Percentiles rank a stretch among this genome's conserved stretches.
phyloP scores from a whole-genome alignment of 1,140 invertebrate species.

The Gryon sp. region DNA sequence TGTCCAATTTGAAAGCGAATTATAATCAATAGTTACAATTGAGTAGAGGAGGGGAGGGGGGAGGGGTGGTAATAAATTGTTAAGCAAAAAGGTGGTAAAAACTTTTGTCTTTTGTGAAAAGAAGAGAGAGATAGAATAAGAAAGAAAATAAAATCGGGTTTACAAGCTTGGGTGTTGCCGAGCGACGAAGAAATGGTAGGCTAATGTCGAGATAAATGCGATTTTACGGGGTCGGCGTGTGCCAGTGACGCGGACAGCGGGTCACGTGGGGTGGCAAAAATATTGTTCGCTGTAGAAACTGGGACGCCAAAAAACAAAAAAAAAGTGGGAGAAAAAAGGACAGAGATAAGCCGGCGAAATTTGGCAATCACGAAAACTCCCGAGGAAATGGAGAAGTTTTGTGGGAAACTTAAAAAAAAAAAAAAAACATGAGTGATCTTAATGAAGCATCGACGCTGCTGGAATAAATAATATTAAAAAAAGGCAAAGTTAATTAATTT shows the following conservation, averaged over 20 bases:
- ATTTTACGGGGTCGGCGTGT: slow-evolving; percentile 63
- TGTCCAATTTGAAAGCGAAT: neutral
- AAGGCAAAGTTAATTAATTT: neutral
- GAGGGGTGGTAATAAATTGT: slow-evolving; percentile 30
- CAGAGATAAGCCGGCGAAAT: slow-evolving; percentile 40
- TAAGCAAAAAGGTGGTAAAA: slow-evolving; percentile 1
- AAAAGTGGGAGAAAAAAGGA: slow-evolving; percentile 25
- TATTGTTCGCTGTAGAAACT: slow-evolving; percentile 71
- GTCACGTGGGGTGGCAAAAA: slow-evolving; percentile 63
- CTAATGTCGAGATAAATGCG: slow-evolving; percentile 73
- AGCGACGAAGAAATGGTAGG: slow-evolving; percentile 60
- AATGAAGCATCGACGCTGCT: slow-evolving; percentile 27
- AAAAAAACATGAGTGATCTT: no score
- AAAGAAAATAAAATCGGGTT: slow-evolving; percentile 36
- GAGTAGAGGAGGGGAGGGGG: no score
- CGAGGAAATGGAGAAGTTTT: slow-evolving; percentile 1
- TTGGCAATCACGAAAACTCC: slow-evolving; percentile 27
- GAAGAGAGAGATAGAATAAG: neutral
- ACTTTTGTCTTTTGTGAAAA: slow-evolving; percentile 39
- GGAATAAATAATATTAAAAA: slow-evolving; percentile 19
- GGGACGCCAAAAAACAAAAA: slow-evolving; percentile 58
- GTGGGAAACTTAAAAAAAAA: no score
- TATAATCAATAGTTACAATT: slow-evolving; percentile 27
- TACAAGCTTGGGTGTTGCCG: slow-evolving; percentile 54
- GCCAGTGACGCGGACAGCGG: slow-evolving; percentile 49